Evolutionary conservation across 2,888 invertebrate species (phyloP).

Genomic region (Epistrophe grossulariae): DNA sequence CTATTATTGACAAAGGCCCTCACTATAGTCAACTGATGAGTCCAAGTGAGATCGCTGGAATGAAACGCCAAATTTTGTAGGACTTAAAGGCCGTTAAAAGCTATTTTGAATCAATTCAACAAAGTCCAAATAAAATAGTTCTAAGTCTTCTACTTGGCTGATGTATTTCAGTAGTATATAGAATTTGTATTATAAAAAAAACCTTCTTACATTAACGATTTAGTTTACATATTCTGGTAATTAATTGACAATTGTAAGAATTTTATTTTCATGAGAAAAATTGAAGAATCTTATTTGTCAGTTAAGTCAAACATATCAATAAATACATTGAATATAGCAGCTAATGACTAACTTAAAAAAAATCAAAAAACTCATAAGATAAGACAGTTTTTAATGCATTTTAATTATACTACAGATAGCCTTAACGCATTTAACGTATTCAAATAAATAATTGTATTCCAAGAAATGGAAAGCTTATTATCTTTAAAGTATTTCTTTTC

Average conservation of each 20-base stretch:
- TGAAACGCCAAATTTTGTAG: no score
- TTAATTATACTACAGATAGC: not conserved
- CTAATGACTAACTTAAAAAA: not conserved
- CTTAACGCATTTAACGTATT: not conserved
- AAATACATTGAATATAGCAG: not conserved
- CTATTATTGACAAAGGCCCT: no score
- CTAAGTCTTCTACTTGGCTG: no score
- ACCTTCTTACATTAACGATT: no score
- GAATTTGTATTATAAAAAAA: no score
- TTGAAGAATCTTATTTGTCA: not conserved
- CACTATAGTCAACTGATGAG: no score
- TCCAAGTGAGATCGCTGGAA: no score
- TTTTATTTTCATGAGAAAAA: not conserved
- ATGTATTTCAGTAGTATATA: no score
- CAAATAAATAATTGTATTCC: not conserved
- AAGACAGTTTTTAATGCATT: not conserved
- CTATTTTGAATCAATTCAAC: no score
- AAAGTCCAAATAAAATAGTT: no score
- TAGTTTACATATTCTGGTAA: not conserved
- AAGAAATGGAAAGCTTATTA: constrained; percentile 1
- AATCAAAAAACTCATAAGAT: not conserved
- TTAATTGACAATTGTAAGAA: not conserved
- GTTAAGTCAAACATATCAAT: not conserved
- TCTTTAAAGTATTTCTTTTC: not conserved
- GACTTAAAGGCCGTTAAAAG: no score